Evolutionary conservation across 2,797 vertebrate genomes (phyloP), one percentile per base, ranked within the genome.

Genomic region (Dallia pectoralis): DNA sequence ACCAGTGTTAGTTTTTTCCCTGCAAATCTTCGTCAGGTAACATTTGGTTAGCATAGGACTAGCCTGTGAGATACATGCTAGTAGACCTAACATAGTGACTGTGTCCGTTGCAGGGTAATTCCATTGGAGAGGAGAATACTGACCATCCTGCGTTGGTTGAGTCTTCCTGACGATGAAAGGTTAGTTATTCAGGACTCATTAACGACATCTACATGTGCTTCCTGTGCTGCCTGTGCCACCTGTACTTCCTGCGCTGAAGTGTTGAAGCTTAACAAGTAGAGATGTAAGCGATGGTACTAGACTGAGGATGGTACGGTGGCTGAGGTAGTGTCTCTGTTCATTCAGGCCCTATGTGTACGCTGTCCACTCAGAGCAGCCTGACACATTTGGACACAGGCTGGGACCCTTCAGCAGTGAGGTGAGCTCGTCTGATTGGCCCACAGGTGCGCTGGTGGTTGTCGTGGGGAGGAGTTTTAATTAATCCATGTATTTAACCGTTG

Each of bases 301-400:
- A 59, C 22, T 59, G 53, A 56, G 6, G 36, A 12, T 56, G 22
- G 53, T 22, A 25, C 53, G 16, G 67, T 22, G 48, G 18, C 16
- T 69, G 25, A 30, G 22, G 25, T 72, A 12, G 47, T 51, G 62
- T 69, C n/a, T 77, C 16, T 77, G 32, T 68, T 12, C 74, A 12
- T 5, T 1, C 84, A 99, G 97, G 85, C 97, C 97, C 14, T 98
- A 97, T 1, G 96, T 97, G 40, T 99, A 95, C 56, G 97, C 96
- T 14, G 95, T 97, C 76, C 98, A 99, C 87, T 98, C 97, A 0
- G 97, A 99, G 79, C 97, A 99, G 85, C 97, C 97, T 0, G 97
- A 99, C 81, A 89, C 95, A 22, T 96, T 95, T 47, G 97, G 97
- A 63, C 97, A 99, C 83, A 93, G 95, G 53, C 95, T 96, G 0